Percentiles rank a stretch among this genome's conserved stretches.
phyloP scores from a whole-genome alignment of 2,113 vertebrate species.

The Psittacara wagleri region DNA sequence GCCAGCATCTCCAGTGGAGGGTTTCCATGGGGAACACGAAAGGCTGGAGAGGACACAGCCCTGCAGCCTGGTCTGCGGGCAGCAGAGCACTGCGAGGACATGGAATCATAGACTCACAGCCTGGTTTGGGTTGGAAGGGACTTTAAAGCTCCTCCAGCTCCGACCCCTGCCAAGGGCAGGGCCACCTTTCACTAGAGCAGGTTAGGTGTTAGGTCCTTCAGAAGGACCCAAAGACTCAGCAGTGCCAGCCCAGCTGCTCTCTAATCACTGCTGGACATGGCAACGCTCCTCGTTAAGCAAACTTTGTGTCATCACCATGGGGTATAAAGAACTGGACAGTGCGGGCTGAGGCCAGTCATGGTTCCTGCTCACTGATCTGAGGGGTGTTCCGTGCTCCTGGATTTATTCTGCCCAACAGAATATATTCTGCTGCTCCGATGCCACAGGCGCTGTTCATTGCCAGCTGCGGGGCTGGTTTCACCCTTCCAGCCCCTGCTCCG shows the following conservation, averaged over 20 bases:
- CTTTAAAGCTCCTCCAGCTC: not conserved
- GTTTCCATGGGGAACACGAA: fast-evolving
- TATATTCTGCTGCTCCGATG: not conserved
- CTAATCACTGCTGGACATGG: not conserved
- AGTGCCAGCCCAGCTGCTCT: not conserved
- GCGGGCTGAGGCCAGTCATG: not conserved
- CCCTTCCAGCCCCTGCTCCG: not conserved
- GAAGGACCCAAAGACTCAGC: not conserved
- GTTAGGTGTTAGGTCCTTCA: not conserved
- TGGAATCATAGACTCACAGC: not conserved
- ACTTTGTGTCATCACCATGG: fast-evolving
- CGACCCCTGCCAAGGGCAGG: not conserved
- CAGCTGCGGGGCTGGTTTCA: not conserved
- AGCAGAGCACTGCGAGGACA: not conserved
- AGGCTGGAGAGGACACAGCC: not conserved
- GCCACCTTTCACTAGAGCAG: not conserved
- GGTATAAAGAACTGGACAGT: not conserved
- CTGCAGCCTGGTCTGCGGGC: not conserved
- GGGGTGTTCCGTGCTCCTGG: not conserved
- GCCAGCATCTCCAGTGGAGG: not conserved
- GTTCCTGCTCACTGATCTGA: not conserved
- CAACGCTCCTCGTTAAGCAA: not conserved
- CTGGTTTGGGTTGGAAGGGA: not conserved
- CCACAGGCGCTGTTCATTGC: fast-evolving
- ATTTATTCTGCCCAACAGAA: not conserved